These are phyloP conservation scores for Saguinus midas DNA, from an alignment of 2,113 vertebrate species.

Conservation along the genomic window DNA sequence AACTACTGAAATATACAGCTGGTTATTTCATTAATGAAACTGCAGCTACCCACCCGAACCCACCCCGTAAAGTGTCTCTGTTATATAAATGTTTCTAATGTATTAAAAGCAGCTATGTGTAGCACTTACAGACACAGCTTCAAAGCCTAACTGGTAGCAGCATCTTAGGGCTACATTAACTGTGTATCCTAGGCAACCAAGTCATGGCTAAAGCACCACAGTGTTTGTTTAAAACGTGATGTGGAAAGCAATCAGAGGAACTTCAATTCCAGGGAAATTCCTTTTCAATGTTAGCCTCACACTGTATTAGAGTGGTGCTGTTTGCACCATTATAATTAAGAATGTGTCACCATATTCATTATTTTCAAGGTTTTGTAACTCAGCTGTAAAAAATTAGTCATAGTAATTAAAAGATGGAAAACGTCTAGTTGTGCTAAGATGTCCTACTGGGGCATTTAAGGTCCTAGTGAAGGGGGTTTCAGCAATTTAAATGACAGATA, in stretches of 20 bases:
- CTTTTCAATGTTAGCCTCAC: slow-evolving; percentile 72
- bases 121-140: slow-evolving; percentile 55
- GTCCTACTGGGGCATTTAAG: slow-evolving; percentile 64
- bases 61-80: background rate
- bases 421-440: slow-evolving; percentile 68
- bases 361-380: slow-evolving; percentile 66
- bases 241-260: slow-evolving; percentile 82
- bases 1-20: background rate
- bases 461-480: slow-evolving; percentile 19
- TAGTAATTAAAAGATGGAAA: slow-evolving; percentile 75
- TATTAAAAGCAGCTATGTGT: background rate
- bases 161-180: slow-evolving; percentile 80
- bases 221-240: slow-evolving; percentile 83
- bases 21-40: slow-evolving; percentile 58
- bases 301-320: slow-evolving; percentile 65
- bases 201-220: slow-evolving; percentile 81
- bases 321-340: slow-evolving; percentile 73
- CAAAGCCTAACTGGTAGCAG: slow-evolving; percentile 69
- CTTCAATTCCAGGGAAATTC: slow-evolving; percentile 65
- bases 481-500: slow-evolving; percentile 52
- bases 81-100: background rate
- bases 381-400: slow-evolving; percentile 67
- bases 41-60: background rate
- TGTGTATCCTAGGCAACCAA: slow-evolving; percentile 87
- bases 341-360: slow-evolving; percentile 70